These are phyloP conservation scores for Catocala fraxini DNA, from an alignment of 2,888 invertebrate genomes.

Conservation along the genomic window DNA sequence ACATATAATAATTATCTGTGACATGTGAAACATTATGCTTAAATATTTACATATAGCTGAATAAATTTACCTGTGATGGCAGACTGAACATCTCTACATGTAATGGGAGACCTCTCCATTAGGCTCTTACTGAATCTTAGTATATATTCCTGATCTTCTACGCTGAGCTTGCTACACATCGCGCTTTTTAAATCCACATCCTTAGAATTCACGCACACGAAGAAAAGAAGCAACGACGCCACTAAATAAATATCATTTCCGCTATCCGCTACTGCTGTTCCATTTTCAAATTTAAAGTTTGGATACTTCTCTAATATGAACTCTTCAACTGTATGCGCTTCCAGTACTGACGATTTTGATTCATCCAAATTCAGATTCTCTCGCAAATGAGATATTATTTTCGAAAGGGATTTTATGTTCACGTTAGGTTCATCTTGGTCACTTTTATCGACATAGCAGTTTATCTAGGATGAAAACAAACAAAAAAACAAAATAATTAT, in stretches of 20 bases:
- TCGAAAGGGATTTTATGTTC: constrained; percentile 66
- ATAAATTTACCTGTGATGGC: constrained; percentile 74
- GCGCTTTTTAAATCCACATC: constrained; percentile 84
- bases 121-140: constrained; percentile 84
- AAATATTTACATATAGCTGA: no score
- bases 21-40: no score
- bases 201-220: constrained; percentile 85
- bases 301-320: constrained; percentile 84
- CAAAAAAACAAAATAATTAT: background rate
- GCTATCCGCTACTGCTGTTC: constrained; percentile 59
- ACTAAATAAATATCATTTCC: constrained; percentile 75
- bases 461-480: constrained; percentile 66
- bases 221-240: constrained; percentile 84
- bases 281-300: constrained; percentile 77
- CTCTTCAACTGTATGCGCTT: constrained; percentile 74
- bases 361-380: constrained; percentile 77
- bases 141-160: constrained; percentile 85
- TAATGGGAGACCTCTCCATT: constrained; percentile 78
- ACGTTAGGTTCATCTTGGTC: constrained; percentile 59
- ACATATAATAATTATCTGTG: no score
- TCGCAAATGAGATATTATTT: constrained; percentile 75
- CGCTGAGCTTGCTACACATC: constrained; percentile 84
- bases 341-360: constrained; percentile 75
- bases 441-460: constrained; percentile 77
- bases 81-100: constrained; percentile 73